phyloP scores from a whole-genome alignment of 2,113 vertebrate genomes.

The Heterocephalus glaber region DNA sequence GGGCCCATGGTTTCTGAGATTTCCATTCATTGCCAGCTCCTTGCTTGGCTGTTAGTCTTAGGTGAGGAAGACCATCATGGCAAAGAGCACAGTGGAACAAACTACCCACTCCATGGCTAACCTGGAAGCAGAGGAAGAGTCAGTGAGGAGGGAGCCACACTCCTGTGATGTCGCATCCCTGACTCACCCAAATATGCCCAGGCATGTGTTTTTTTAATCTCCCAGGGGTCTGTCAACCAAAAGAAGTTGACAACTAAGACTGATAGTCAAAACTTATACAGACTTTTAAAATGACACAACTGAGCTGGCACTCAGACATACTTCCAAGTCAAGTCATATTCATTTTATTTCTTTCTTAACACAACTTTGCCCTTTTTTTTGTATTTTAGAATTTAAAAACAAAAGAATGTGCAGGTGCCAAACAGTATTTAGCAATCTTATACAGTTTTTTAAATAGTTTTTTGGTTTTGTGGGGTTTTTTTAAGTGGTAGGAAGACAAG shows the following conservation, averaged over 20 bases:
- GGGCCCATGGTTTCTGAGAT: neutral
- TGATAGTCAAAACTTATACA: neutral
- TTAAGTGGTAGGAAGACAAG: neutral
- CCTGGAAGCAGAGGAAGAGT: neutral
- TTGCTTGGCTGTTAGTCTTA: neutral
- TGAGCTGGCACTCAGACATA: neutral
- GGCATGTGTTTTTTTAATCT: accelerated
- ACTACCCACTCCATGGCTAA: neutral
- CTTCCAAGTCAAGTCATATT: neutral
- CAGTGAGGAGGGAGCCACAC: neutral
- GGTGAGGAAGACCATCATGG: too few species aligned
- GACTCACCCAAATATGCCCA: neutral
- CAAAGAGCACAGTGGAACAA: neutral
- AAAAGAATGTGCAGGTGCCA: neutral
- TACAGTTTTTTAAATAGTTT: neutral
- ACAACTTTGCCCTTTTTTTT: neutral
- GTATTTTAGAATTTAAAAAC: conserved; percentile 2
- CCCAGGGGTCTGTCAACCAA: neutral
- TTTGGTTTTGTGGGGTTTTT: neutral
- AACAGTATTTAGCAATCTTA: neutral
- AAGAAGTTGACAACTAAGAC: too few species aligned
- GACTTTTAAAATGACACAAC: neutral
- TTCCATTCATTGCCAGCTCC: neutral
- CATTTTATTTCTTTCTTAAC: neutral
- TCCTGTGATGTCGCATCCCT: neutral